Base-by-base conservation (phyloP, 2,797 vertebrate species). In the Anguilla pacifica region DNA sequence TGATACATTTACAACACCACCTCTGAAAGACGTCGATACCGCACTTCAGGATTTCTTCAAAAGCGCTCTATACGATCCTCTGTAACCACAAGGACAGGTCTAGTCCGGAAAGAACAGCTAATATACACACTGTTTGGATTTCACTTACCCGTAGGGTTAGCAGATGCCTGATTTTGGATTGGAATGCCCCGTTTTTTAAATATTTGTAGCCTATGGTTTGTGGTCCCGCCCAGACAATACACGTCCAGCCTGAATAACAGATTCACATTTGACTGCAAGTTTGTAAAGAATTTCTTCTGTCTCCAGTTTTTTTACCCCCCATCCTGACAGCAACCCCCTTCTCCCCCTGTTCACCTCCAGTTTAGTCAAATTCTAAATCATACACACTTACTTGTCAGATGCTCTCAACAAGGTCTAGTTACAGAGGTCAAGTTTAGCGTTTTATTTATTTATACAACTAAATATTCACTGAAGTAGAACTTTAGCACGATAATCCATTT, bases 1-100 rank as follows among this genome's bases (percentile, higher is more conserved):
- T 28, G 70, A 53, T 77, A 67, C 57, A 86, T 82, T 86, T 59
- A 67, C 22, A 15, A 77, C 74, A 77, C 74, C 11, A 17, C 13
- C 74, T 17, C 74, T 43, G 39, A 81, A 81, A 7, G 39, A 39
- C 46, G 74, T 39, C 4, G 74, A 43, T 79, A 79, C 6, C 13
- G 17, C 74, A 79, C n/a, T 49, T 46, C 77, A 81, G 43, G 7
- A 19, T n/a, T 49, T 2, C 22, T 51, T 49, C 6, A 22, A 59
- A 61, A 84, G n/a, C 5, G 6, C 10, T 39, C 53, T 35, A 57
- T 17, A 84, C 3, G 61, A n/a, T n/a, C 61, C 61, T 25, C 61
- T n/a, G n/a, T 25, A 67, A 7, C 4, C 22, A 67, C 61, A n/a
- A 67, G n/a, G 61, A 67, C 64, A n/a, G n/a, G 64, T 31, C 15